phyloP scores from a whole-genome alignment of 2,113 vertebrate species.

The Nestor notabilis region DNA sequence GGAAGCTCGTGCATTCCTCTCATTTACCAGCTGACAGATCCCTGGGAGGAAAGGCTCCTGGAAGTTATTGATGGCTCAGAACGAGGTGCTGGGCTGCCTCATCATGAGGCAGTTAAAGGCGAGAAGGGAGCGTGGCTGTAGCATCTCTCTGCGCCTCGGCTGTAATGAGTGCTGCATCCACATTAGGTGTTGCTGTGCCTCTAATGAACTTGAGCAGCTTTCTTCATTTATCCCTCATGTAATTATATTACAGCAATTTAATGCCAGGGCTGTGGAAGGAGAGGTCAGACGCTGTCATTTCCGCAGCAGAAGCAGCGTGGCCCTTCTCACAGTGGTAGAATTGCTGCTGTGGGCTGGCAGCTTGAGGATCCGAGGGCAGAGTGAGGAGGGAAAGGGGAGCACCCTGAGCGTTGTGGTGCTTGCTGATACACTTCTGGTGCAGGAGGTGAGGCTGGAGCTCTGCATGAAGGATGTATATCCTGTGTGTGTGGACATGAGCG shows the following conservation, averaged over 20 bases:
- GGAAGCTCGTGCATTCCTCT: background rate
- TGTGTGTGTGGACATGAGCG: accelerated
- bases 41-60: background rate
- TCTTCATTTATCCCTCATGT: slow-evolving; percentile 35
- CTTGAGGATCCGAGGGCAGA: background rate
- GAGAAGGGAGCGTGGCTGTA: background rate
- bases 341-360: background rate
- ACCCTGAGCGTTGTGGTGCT: background rate
- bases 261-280: background rate
- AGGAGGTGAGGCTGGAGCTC: background rate
- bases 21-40: slow-evolving; percentile 46
- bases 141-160: background rate
- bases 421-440: background rate
- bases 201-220: slow-evolving; percentile 61
- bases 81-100: slow-evolving; percentile 49
- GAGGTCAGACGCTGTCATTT: background rate
- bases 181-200: background rate
- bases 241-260: slow-evolving; percentile 28
- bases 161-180: slow-evolving; percentile 42
- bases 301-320: background rate
- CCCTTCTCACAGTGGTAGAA: background rate
- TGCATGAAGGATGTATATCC: background rate
- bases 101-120: slow-evolving; percentile 54
- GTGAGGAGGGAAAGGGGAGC: background rate
- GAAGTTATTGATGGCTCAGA: slow-evolving; percentile 34